Conservation (phyloP, 2,888 invertebrate genomes). For the Xestia xanthographa region DNA sequence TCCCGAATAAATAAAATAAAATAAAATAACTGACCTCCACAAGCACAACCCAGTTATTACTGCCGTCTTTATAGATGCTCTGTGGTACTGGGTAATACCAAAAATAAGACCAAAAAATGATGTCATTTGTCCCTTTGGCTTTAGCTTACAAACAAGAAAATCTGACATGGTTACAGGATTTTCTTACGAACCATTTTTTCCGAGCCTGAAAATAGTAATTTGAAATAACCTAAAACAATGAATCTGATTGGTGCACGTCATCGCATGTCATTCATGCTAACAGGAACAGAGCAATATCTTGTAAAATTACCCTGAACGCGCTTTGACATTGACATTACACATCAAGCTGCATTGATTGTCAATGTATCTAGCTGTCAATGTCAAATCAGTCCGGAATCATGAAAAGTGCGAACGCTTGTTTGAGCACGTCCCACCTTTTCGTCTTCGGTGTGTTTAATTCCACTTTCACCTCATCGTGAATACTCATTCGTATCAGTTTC, state of each 20-base stretch:
- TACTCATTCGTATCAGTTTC: conserved; percentile 66
- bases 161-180: too few relatives aligned
- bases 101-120: too few relatives aligned
- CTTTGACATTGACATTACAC: conserved; percentile 50
- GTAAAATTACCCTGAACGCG: conserved; percentile 2
- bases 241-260: conserved; percentile 58
- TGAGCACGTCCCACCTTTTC: conserved; percentile 74
- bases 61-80: too few relatives aligned
- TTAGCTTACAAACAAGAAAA: too few relatives aligned
- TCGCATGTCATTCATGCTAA: neutral
- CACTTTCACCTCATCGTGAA: conserved; percentile 78
- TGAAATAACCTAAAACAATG: too few relatives aligned
- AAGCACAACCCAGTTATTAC: too few relatives aligned
- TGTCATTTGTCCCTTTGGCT: too few relatives aligned
- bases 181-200: too few relatives aligned
- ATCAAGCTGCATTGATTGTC: conserved; percentile 49
- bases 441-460: conserved; percentile 66
- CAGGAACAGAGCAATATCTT: neutral
- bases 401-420: conserved; percentile 76
- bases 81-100: too few relatives aligned
- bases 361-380: conserved; percentile 54
- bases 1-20: too few relatives aligned
- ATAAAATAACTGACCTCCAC: too few relatives aligned
- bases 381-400: conserved; percentile 69
- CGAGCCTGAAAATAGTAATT: too few relatives aligned